Evolutionary conservation across 2,888 invertebrate genomes (phyloP).

Genomic region (Leptinotarsa rubiginosa): DNA sequence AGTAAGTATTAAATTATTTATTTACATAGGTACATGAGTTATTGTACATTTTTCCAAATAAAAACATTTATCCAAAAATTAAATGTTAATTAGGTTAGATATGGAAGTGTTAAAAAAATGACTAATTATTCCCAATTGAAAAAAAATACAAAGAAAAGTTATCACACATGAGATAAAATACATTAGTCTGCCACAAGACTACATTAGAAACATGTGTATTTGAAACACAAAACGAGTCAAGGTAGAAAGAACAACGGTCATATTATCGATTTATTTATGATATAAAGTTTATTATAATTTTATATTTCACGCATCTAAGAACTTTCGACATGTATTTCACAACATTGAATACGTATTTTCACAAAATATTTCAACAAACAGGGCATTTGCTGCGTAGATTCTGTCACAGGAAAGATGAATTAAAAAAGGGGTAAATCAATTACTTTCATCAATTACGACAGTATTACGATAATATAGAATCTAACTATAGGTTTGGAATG

Average conservation of each 20-base stretch:
- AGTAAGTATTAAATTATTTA: too few species aligned
- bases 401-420: slow-evolving; percentile 58
- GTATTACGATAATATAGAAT: slow-evolving; percentile 15
- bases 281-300: background rate
- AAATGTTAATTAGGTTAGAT: background rate
- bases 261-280: slow-evolving; percentile 64
- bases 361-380: slow-evolving; percentile 28
- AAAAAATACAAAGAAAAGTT: background rate
- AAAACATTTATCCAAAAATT: too few species aligned
- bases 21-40: too few species aligned
- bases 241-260: slow-evolving; percentile 55
- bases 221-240: slow-evolving; percentile 50
- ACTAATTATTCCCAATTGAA: background rate
- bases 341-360: background rate
- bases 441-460: slow-evolving; percentile 25
- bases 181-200: background rate
- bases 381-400: slow-evolving; percentile 56
- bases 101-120: background rate
- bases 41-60: too few species aligned
- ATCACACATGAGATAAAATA: background rate
- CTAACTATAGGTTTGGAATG: slow-evolving; percentile 27
- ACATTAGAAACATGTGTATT: slow-evolving; percentile 57
- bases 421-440: slow-evolving; percentile 49
- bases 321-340: background rate
- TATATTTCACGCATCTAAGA: background rate